Conservation (phyloP, 2,888 invertebrate genomes). For the Dusona sp. region DNA sequence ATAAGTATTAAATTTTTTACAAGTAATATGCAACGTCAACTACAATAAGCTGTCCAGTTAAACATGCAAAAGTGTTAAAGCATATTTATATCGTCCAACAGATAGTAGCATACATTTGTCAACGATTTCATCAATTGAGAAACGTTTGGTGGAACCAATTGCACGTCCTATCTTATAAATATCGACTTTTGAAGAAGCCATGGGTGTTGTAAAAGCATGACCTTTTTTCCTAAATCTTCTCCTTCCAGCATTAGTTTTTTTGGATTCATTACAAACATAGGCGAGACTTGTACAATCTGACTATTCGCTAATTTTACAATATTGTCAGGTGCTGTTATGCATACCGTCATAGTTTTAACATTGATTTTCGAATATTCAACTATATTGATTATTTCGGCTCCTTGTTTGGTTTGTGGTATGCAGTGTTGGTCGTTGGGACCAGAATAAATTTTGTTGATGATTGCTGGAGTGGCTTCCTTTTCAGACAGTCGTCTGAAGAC, state of each 20-base stretch:
- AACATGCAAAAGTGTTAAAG: conserved; percentile 7
- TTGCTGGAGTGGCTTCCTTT: conserved; percentile 18
- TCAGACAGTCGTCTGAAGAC: conserved; percentile 43
- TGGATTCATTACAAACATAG: conserved; percentile 15
- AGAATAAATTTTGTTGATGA: conserved; percentile 41
- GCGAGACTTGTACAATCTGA: conserved; percentile 38
- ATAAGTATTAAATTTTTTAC: not conserved
- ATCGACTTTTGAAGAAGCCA: conserved; percentile 46
- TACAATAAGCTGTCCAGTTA: not conserved
- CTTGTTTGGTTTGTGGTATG: conserved; percentile 13
- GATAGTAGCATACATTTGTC: not conserved
- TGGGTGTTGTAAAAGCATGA: conserved; percentile 49
- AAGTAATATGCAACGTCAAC: not conserved
- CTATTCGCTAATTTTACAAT: conserved; percentile 49
- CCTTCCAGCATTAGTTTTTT: conserved; percentile 38
- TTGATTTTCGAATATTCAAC: conserved; percentile 40
- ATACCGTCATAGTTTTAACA: conserved; percentile 45
- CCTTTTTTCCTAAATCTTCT: conserved; percentile 31
- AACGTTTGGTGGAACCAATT: conserved; percentile 13
- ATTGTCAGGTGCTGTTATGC: conserved; percentile 55
- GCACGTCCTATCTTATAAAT: conserved; percentile 39
- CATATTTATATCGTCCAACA: not conserved
- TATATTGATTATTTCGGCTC: not conserved
- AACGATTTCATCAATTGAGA: not conserved
- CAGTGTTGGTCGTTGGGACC: not conserved